phyloP scores from a whole-genome alignment of 2,888 invertebrate genomes.

The Cheilosia soror region DNA sequence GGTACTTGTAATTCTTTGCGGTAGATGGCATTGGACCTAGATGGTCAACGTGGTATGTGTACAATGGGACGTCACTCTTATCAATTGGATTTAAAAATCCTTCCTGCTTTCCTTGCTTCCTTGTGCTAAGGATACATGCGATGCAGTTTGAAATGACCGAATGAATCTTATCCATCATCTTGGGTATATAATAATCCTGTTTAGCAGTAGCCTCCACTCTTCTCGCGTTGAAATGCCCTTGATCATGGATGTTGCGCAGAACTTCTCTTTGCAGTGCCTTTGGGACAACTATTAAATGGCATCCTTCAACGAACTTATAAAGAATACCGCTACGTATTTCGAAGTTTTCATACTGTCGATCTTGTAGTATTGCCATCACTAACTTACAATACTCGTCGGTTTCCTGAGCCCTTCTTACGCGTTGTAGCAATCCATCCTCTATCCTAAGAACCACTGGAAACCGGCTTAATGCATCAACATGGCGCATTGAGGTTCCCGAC shows the following conservation, averaged over 20 bases:
- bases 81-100: constrained; percentile 8
- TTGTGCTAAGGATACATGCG: neutral
- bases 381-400: too few relatives aligned
- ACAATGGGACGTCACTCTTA: neutral
- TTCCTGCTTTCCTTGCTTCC: neutral
- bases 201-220: neutral
- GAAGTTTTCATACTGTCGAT: neutral
- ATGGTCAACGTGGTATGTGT: constrained; percentile 5
- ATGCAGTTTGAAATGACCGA: neutral
- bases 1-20: neutral
- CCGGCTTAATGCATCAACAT: too few relatives aligned
- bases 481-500: too few relatives aligned
- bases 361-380: neutral
- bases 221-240: neutral
- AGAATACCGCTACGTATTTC: neutral
- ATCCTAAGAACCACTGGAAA: too few relatives aligned
- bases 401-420: too few relatives aligned
- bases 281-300: neutral
- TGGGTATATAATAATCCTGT: neutral
- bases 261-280: neutral
- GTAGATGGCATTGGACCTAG: constrained; percentile 1
- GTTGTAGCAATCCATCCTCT: too few relatives aligned
- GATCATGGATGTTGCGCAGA: neutral
- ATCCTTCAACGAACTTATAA: neutral
- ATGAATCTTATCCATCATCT: neutral